Evolutionary conservation across 2,797 vertebrate species (phyloP).

Genomic region (Urosaurus nigricauda): DNA sequence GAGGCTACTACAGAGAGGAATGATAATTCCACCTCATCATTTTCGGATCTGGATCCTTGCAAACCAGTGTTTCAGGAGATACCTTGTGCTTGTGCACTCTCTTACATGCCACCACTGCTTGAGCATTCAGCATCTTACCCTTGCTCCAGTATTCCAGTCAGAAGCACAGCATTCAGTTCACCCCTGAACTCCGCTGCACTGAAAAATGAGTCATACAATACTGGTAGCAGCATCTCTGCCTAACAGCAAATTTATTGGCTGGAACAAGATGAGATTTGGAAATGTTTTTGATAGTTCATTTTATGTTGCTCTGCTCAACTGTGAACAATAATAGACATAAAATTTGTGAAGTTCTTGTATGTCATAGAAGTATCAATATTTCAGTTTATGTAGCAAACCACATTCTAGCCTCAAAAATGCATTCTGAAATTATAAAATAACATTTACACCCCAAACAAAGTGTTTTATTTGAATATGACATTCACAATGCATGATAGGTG

Average conservation of each 20-base stretch:
- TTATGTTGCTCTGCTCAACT: neutral
- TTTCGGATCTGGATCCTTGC: neutral
- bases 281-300: neutral
- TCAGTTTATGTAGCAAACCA: neutral
- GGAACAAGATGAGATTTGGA: neutral
- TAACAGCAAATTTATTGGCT: conserved; percentile 42
- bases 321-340: neutral
- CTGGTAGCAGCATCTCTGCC: conserved; percentile 55
- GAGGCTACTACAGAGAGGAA: neutral
- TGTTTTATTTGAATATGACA: conserved; percentile 74
- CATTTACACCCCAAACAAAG: fast-evolving
- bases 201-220: conserved; percentile 33
- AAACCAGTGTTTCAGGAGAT: conserved; percentile 69
- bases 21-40: neutral
- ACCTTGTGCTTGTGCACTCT: conserved; percentile 46
- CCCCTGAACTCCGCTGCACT: conserved; percentile 37
- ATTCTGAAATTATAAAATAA: conserved; percentile 2
- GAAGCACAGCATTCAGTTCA: conserved; percentile 54
- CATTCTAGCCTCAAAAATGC: neutral
- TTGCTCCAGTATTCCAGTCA: conserved; percentile 53
- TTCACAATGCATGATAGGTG: conserved; percentile 56
- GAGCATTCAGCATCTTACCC: conserved; percentile 73
- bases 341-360: neutral
- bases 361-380: neutral
- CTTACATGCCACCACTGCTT: conserved; percentile 65